These are phyloP conservation scores for Cremastinae sp. DNA, from an alignment of 2,888 invertebrate genomes.

Conservation along the genomic window DNA sequence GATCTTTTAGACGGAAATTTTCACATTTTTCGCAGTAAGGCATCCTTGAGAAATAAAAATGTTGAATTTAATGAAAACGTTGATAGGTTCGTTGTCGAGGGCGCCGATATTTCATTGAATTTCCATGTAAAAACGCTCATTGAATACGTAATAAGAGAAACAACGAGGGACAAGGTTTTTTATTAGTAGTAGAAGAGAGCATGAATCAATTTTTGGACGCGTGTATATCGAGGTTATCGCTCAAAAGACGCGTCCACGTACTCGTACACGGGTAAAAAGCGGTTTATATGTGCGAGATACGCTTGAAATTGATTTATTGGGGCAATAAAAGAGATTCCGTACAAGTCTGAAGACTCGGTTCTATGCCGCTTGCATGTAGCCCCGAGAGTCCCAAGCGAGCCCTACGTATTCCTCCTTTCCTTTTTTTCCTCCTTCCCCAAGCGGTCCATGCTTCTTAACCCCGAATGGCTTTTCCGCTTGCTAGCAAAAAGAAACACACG, in stretches of 20 bases:
- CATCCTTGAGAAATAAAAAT: too few species aligned
- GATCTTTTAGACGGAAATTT: too few species aligned
- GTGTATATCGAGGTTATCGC: not conserved
- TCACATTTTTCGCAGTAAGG: too few species aligned
- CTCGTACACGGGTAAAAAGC: constrained; percentile 15
- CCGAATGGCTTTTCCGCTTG: constrained; percentile 27
- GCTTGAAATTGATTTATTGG: constrained; percentile 47
- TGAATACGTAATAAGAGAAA: not conserved
- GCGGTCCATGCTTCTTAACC: constrained; percentile 11
- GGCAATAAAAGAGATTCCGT: constrained; percentile 55
- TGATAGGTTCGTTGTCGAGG: too few species aligned
- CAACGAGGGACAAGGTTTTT: not conserved
- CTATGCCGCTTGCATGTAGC: constrained; percentile 34
- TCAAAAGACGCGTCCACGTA: not conserved
- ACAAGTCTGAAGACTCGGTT: constrained; percentile 24
- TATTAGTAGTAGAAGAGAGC: constrained; percentile 13
- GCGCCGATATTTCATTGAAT: not conserved
- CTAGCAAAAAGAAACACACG: not conserved
- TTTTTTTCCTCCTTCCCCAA: constrained; percentile 3
- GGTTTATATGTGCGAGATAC: constrained; percentile 22
- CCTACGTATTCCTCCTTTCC: constrained; percentile 42
- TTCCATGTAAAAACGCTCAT: not conserved
- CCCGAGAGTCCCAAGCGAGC: constrained; percentile 49
- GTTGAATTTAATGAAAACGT: too few species aligned
- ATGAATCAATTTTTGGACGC: constrained; percentile 25